phyloP scores from a whole-genome alignment of 2,888 invertebrate genomes.

The Caenorhabditis imperialis region DNA sequence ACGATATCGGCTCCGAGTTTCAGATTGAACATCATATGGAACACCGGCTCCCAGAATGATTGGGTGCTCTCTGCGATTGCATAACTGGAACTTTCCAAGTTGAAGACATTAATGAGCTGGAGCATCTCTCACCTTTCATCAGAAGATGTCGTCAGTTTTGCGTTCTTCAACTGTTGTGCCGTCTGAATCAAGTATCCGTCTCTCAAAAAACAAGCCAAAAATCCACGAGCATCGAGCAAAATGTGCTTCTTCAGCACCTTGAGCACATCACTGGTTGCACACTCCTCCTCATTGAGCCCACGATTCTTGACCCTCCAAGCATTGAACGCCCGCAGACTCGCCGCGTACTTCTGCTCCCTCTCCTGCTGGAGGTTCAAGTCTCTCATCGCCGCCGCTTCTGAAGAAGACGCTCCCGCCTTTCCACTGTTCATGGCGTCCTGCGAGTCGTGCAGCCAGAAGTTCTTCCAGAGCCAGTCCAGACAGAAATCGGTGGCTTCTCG shows the following conservation, averaged over 20 bases:
- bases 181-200: constrained; percentile 26
- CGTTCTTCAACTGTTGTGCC: not conserved
- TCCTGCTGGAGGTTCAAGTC: constrained; percentile 8
- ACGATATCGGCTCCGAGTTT: constrained; percentile 30
- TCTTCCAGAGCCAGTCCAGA: constrained; percentile 83
- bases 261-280: not conserved
- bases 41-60: constrained; percentile 44
- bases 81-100: too few species aligned
- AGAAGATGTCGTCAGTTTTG: constrained; percentile 5
- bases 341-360: constrained; percentile 22
- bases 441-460: constrained; percentile 41
- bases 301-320: constrained; percentile 23
- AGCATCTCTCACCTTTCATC: constrained; percentile 11
- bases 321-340: constrained; percentile 12
- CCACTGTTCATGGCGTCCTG: constrained; percentile 31
- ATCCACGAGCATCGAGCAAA: constrained; percentile 6
- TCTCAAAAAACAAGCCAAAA: constrained; percentile 15
- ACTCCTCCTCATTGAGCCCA: constrained; percentile 3
- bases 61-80: constrained; percentile 8
- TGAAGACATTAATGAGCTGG: too few species aligned
- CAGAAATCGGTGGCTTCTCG: constrained; percentile 83
- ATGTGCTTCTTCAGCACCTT: constrained; percentile 17
- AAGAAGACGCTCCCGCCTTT: constrained; percentile 3
- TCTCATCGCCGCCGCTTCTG: not conserved
- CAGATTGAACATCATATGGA: constrained; percentile 29